Conservation (phyloP, 2,888 invertebrate genomes). For the Zhuqinia jingwanae region DNA sequence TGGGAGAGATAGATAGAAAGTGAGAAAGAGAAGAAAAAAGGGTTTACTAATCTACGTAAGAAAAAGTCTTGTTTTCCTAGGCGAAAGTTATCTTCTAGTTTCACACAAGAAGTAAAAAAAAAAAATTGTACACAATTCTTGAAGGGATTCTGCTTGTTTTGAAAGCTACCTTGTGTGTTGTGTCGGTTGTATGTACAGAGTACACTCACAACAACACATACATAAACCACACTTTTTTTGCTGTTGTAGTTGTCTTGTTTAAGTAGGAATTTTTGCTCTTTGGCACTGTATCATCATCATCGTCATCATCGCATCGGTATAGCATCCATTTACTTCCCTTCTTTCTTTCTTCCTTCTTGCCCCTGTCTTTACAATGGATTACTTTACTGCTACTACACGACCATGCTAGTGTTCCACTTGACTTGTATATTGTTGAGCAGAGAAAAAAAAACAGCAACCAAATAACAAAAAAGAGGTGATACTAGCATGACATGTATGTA, state of each 20-base stretch:
- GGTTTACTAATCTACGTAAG: no score
- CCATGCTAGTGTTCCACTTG: conserved; percentile 3
- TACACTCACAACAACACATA: not conserved
- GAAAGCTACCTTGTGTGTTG: not conserved
- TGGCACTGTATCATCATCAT: conserved; percentile 37
- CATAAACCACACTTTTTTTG: conserved; percentile 28
- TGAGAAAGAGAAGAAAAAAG: not conserved
- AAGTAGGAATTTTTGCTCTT: conserved; percentile 33
- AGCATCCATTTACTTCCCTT: conserved; percentile 3
- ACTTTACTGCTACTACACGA: no score
- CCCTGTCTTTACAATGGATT: conserved; percentile 45
- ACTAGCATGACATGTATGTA: not conserved
- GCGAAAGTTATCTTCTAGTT: not conserved
- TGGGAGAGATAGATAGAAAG: not conserved
- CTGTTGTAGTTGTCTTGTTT: conserved; percentile 41
- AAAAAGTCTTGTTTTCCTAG: no score
- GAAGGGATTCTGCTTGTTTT: no score
- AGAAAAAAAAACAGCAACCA: not conserved
- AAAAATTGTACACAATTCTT: no score
- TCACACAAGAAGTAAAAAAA: not conserved
- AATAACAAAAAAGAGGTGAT: no score
- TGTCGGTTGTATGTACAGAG: no score
- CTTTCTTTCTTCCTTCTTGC: not conserved
- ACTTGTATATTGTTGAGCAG: not conserved
- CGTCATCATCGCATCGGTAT: no score